These are phyloP conservation scores for Lepilemur ruficaudatus DNA, from an alignment of 2,797 vertebrate species.

Conservation along the genomic window DNA sequence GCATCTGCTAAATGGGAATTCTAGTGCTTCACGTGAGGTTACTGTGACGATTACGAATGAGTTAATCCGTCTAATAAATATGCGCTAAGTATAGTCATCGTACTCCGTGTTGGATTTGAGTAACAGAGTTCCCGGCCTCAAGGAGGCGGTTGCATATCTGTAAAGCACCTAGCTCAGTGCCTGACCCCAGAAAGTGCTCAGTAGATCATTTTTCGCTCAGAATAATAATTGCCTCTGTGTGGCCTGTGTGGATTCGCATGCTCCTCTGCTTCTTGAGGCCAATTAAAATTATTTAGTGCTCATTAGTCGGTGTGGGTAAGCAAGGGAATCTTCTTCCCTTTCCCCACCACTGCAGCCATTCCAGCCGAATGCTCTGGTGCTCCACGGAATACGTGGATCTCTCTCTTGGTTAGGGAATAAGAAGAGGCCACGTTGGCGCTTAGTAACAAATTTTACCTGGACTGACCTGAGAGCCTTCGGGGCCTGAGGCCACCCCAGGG, in stretches of 20 bases:
- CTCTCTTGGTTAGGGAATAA: not conserved
- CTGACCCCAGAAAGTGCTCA: conserved; percentile 10
- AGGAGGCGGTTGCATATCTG: not conserved
- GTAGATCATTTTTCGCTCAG: not conserved
- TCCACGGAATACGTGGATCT: not conserved
- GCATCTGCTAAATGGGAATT: not conserved
- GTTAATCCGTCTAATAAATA: not conserved
- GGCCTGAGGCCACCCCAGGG: not conserved
- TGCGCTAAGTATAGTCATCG: not conserved
- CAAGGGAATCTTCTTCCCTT: conserved; percentile 63
- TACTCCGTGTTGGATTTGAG: not conserved
- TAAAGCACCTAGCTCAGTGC: not conserved
- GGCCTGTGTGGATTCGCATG: conserved; percentile 39
- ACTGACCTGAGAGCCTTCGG: not conserved
- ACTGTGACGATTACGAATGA: not conserved
- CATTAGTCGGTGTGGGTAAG: conserved; percentile 59
- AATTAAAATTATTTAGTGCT: conserved; percentile 75
- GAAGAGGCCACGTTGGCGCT: not conserved
- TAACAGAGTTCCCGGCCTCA: not conserved
- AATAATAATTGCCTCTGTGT: conserved; percentile 32
- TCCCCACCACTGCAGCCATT: not conserved
- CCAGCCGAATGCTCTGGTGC: not conserved
- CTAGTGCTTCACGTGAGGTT: not conserved
- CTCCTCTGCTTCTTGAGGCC: conserved; percentile 57
- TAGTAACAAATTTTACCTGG: not conserved